phyloP scores from a whole-genome alignment of 2,888 invertebrate genomes.

The Silvanus unidentatus region DNA sequence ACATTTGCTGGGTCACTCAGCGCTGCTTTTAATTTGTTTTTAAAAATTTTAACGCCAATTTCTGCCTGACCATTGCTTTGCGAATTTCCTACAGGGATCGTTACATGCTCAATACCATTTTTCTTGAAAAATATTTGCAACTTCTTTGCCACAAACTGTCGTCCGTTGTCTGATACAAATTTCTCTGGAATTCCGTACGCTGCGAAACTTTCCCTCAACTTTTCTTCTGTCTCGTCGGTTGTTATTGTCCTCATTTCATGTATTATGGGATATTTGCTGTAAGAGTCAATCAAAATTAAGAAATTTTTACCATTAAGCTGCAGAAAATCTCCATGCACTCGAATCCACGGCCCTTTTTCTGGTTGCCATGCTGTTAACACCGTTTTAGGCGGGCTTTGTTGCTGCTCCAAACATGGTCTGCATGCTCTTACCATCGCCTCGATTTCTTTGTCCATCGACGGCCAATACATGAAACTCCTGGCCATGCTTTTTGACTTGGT shows the following conservation, averaged over 20 bases:
- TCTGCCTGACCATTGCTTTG: constrained; percentile 11
- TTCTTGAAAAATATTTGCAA: constrained; percentile 9
- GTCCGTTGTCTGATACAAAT: constrained; percentile 11
- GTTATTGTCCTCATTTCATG: constrained; percentile 1
- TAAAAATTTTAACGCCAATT: constrained; percentile 8
- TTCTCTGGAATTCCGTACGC: constrained; percentile 8
- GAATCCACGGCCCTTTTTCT: not conserved
- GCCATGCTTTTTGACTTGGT: constrained; percentile 30
- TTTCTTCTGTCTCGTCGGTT: not conserved
- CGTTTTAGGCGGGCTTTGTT: not conserved
- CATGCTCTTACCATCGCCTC: constrained; percentile 11
- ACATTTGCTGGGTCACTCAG: constrained; percentile 8
- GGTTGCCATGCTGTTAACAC: not conserved
- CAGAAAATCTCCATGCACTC: not conserved
- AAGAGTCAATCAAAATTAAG: constrained; percentile 6
- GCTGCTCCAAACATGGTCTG: not conserved
- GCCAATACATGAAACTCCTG: constrained; percentile 26
- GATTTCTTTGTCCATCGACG: constrained; percentile 26
- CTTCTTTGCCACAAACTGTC: not conserved
- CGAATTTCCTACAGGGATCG: constrained; percentile 3
- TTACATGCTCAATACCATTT: constrained; percentile 11
- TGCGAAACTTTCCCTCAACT: constrained; percentile 1
- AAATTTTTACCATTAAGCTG: not conserved
- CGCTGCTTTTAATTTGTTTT: constrained; percentile 11
- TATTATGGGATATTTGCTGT: constrained; percentile 5